A percentile compares a stretch with the other conserved stretches of the same genome.
Evolutionary conservation across 64 coral and sea anemone species (phyloP).

Genomic region (Pocillopora damicornis): DNA sequence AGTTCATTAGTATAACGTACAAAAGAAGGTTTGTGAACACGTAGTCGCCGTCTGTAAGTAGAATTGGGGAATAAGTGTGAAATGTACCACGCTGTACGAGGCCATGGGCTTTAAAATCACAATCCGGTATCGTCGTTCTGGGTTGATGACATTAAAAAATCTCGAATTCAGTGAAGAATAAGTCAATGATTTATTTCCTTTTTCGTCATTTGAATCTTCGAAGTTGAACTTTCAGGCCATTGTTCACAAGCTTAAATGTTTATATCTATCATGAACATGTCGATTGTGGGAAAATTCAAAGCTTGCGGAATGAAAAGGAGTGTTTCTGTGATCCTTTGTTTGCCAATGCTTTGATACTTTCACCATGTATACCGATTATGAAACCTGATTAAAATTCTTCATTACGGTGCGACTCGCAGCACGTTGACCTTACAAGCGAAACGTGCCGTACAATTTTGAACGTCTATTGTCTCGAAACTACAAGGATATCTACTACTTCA

Average conservation of each 20-base stretch:
- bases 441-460: neutral
- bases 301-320: neutral
- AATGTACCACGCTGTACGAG: neutral
- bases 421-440: too few relatives aligned
- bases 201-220: neutral
- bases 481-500: neutral
- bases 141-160: too few relatives aligned
- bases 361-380: too few relatives aligned
- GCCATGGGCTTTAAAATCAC: neutral
- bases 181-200: slow-evolving; percentile 8
- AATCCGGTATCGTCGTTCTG: neutral
- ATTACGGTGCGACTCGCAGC: too few relatives aligned
- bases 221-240: neutral
- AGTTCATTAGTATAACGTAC: neutral
- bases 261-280: neutral
- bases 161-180: neutral
- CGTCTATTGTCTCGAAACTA: neutral
- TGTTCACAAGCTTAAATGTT: neutral
- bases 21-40: neutral
- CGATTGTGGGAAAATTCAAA: neutral
- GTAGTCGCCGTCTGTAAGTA: neutral
- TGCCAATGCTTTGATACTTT: too few relatives aligned
- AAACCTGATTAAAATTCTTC: too few relatives aligned
- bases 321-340: neutral
- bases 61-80: neutral